Conservation (phyloP, 2,797 vertebrate species). For the Acanthiza pusilla region DNA sequence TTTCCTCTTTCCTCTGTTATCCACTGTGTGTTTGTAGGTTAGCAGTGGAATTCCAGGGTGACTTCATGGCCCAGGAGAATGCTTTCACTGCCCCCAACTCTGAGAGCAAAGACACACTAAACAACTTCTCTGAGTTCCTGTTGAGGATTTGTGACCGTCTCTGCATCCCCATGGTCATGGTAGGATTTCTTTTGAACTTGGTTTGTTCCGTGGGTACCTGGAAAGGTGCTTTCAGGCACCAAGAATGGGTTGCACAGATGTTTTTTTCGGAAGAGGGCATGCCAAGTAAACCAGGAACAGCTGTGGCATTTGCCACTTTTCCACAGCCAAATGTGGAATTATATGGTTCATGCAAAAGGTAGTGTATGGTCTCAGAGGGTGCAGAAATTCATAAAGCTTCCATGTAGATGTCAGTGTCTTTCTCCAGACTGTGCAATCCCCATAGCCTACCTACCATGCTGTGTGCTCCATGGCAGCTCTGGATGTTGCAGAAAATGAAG, state of each 20-base stretch:
- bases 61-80: constrained; percentile 83
- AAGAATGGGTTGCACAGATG: not conserved
- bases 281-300: not conserved
- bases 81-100: constrained; percentile 84
- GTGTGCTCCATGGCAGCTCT: not conserved
- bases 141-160: constrained; percentile 85
- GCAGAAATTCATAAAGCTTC: not conserved
- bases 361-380: not conserved
- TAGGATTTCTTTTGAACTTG: constrained; percentile 62
- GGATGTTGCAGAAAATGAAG: not conserved
- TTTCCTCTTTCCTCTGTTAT: not conserved
- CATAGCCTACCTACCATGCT: not conserved
- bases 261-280: not conserved
- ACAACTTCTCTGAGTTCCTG: constrained; percentile 84
- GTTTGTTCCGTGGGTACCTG: not conserved
- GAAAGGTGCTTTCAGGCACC: not conserved
- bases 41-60: constrained; percentile 82
- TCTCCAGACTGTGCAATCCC: not conserved
- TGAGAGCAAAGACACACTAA: constrained; percentile 76
- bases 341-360: not conserved
- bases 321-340: not conserved
- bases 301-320: not conserved
- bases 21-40: constrained; percentile 73
- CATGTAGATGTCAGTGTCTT: not conserved
- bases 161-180: constrained; percentile 88